Base-by-base conservation (phyloP, 2,888 invertebrate genomes). In the Thereva nobilitata region DNA sequence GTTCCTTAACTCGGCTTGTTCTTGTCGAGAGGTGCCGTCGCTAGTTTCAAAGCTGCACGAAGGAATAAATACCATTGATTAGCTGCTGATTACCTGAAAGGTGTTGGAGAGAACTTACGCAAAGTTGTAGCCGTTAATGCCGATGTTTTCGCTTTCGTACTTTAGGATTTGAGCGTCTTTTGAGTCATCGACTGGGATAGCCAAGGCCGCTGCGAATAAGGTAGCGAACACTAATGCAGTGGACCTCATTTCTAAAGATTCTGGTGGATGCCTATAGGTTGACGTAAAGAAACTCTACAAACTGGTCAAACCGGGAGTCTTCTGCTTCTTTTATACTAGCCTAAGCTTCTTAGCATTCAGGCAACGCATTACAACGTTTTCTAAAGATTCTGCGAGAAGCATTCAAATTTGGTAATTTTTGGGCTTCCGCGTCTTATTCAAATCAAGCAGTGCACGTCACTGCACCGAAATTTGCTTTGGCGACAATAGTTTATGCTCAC, bases 11-110 rank as follows among this genome's bases (percentile, higher is more conserved):
- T 70, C 65, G 38, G 76, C 79, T 44, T 74, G 70, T 67, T 79
- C 78, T 34, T 67, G 64, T 52, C 72, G 73, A 40, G 72, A 72
- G 56, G 73, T 75, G 42, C 79, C 79, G 67, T 79, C 77, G 67
- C 77, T 78, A 6, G 78, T 79, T 70, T 79, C 77, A 53, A 65
- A 61, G 67, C 67, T 71, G 67, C 37, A 72, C 66, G 53, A 53
- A 35, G 37, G 10, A 42, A 35, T 42, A 45, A 52, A 64, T 4
- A 55, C 3, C 23, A 8, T 23, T 41, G 4, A 41, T 41, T 41
- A 23, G 8, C n/a, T 10, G 1, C 67, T 34, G 7, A 37, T 5
- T 4, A 53, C 4, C 42, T 53, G 50, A 10, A 5, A 47, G n/a
- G 3, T 45, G 5, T 45, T 5, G 9, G n/a, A 34, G 10, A 10